Evolutionary conservation across 2,113 vertebrate genomes (phyloP), one percentile per base, ranked within the genome.

Genomic region (Ameiurus melas): DNA sequence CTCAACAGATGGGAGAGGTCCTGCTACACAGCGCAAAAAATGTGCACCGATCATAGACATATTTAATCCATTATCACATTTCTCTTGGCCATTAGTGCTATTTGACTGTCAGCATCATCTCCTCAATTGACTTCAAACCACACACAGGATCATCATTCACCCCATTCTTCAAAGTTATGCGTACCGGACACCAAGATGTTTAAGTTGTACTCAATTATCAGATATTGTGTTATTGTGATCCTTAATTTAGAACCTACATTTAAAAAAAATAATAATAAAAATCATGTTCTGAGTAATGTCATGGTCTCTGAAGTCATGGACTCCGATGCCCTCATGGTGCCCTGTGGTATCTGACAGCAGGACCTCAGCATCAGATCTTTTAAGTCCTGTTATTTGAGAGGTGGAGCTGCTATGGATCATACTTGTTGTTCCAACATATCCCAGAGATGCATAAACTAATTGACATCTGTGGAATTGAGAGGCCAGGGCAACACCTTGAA

Each of bases 1-100:
- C 84, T 88, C 84, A 88, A 70, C 86, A 62, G 55, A 82, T n/a
- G 36, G 57, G 53, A 83, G 89, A 80, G 57, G 27, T 86, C 80
- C 80, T 84, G 60, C 86, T 53, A 84, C 79, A 77, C 55, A 57
- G 88, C 47, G 5, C 73, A 85, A 83, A 83, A 79, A 58, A 81
- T 83, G 60, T n/a, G 43, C 73, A 62, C 25, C 22, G 51, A 86
- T 86, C 70, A 80, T 43, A 68, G 73, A 55, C 58, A 68, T 86
- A 86, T 70, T 62, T 85, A 86, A 39, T 58, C 70, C 70, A 57
- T 89, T 82, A 60, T 87, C 73, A 81, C 68, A 62, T 84, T 89
- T 86, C 79, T 39, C 53, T 80, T 19, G n/a, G 22, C 39, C 73
- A 83, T 78, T 88, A 84, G 60, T 55, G 66, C 53, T 55, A 88